Conservation (phyloP, 1,140 invertebrate species). For the Battus philenor region DNA sequence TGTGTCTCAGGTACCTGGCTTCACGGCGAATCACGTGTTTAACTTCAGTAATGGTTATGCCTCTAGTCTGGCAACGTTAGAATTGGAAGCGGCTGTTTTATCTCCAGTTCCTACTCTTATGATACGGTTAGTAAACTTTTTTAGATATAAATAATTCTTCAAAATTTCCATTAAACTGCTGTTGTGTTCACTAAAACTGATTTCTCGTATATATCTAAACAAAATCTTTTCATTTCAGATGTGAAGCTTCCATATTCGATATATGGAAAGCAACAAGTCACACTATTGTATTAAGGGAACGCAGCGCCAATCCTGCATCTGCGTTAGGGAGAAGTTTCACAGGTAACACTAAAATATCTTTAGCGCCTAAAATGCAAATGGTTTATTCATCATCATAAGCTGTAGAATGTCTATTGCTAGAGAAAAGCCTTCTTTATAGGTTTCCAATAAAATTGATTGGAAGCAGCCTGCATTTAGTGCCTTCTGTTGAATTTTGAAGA, state of each 20-base stretch:
- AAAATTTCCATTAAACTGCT: no score
- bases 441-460: no score
- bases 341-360: constrained; percentile 36
- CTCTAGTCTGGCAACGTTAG: constrained; percentile 63
- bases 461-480: no score
- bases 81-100: constrained; percentile 61
- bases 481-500: background rate
- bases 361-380: background rate
- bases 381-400: background rate
- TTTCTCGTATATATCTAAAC: no score
- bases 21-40: constrained; percentile 66
- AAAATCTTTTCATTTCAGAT: constrained; percentile 54
- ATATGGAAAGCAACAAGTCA: constrained; percentile 68
- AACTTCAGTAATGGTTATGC: constrained; percentile 70
- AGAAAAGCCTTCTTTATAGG: no score
- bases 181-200: no score
- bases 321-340: constrained; percentile 70
- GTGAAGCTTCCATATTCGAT: constrained; percentile 70
- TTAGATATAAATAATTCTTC: no score
- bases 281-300: constrained; percentile 65
- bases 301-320: constrained; percentile 67
- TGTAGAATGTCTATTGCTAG: no score
- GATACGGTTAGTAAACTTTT: constrained; percentile 65
- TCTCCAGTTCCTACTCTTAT: constrained; percentile 68
- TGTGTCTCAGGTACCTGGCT: constrained; percentile 65